These are phyloP conservation scores for Gasteruption jaculator DNA, from an alignment of 2,888 invertebrate species.

Conservation along the genomic window DNA sequence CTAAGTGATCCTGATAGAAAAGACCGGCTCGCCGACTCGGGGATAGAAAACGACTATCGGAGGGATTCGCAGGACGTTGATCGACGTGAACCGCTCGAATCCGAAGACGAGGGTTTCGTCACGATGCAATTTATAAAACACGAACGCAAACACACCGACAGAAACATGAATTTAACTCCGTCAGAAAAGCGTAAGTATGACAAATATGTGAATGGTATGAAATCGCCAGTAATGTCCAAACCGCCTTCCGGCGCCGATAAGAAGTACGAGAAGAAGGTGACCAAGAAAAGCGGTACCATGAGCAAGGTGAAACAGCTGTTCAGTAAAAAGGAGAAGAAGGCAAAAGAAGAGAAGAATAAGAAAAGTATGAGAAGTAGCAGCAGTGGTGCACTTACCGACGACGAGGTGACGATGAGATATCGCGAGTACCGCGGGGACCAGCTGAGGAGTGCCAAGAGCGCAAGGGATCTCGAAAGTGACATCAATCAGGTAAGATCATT, in stretches of 20 bases:
- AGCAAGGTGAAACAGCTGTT: conserved; percentile 71
- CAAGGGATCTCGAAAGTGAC: conserved; percentile 45
- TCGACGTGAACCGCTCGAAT: conserved; percentile 51
- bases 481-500: conserved; percentile 43
- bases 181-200: conserved; percentile 42
- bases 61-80: conserved; percentile 59
- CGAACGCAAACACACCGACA: conserved; percentile 71
- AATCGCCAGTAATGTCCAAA: conserved; percentile 39
- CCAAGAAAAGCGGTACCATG: conserved; percentile 47
- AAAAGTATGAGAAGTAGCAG: conserved; percentile 33
- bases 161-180: conserved; percentile 52
- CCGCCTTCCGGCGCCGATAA: conserved; percentile 43
- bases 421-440: conserved; percentile 47
- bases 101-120: conserved; percentile 68
- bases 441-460: conserved; percentile 44
- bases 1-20: conserved; percentile 55
- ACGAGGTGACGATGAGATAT: conserved; percentile 47
- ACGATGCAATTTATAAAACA: conserved; percentile 68
- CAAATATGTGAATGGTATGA: conserved; percentile 33
- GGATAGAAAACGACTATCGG: conserved; percentile 76
- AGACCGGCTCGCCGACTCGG: conserved; percentile 70
- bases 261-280: conserved; percentile 46
- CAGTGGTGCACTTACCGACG: conserved; percentile 45
- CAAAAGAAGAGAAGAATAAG: conserved; percentile 55
- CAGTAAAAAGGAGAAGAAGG: conserved; percentile 67